Conservation (phyloP, 2,113 vertebrate species). For the Amazona vittata region DNA sequence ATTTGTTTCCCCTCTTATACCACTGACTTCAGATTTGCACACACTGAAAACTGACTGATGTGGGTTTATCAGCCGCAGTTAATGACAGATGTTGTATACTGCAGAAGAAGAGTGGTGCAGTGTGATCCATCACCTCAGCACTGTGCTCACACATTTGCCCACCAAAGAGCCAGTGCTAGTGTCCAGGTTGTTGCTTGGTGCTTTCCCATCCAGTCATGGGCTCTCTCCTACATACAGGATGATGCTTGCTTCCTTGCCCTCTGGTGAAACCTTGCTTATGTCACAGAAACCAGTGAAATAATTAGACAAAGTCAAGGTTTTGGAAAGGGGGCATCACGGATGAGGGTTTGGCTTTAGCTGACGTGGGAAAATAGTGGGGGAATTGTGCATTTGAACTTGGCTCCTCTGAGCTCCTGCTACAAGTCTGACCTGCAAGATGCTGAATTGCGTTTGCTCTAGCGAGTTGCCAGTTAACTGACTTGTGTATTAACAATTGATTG, state of each 20-base stretch:
- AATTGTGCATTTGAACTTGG: neutral
- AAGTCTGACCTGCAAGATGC: neutral
- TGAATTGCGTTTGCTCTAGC: neutral
- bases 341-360: neutral
- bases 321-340: fast-evolving
- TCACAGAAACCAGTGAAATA: neutral
- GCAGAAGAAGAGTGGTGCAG: neutral
- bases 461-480: neutral
- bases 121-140: neutral
- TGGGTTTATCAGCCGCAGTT: neutral
- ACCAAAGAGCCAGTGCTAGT: neutral
- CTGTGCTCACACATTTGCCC: fast-evolving
- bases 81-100: neutral
- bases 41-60: fast-evolving
- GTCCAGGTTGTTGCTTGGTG: neutral
- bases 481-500: neutral
- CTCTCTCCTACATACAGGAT: fast-evolving
- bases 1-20: neutral
- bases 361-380: fast-evolving
- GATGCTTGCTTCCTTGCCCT: fast-evolving
- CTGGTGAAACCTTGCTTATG: neutral
- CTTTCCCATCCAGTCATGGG: neutral
- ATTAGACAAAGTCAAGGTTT: neutral
- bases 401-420: neutral
- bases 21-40: neutral